These are phyloP conservation scores for Rhopalosiphum maidis DNA, from an alignment of 1,140 invertebrate species.

Conservation along the genomic window DNA sequence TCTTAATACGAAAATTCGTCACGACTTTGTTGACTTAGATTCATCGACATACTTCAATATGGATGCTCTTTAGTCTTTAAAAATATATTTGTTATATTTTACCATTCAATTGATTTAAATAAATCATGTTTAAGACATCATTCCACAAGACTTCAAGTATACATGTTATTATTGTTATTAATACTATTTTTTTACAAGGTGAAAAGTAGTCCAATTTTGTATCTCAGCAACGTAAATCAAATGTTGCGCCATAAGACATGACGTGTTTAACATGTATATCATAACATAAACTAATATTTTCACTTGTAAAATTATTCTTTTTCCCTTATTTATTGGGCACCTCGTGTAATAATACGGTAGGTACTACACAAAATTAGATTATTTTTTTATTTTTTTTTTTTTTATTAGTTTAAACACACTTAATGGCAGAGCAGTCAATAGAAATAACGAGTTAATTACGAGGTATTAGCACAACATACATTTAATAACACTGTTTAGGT, in stretches of 20 bases:
- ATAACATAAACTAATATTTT: not conserved
- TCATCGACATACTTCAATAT: not conserved
- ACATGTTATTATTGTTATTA: not conserved
- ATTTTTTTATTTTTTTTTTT: no score
- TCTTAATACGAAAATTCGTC: slow-evolving; percentile 1
- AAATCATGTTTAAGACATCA: slow-evolving; percentile 5
- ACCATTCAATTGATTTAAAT: slow-evolving; percentile 29
- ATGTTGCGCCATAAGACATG: not conserved
- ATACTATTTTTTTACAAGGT: slow-evolving; percentile 32
- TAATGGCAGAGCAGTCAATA: not conserved
- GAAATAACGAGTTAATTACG: slow-evolving; percentile 16
- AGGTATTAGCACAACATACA: not conserved
- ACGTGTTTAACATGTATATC: not conserved
- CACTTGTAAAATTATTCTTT: not conserved
- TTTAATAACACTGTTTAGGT: not conserved
- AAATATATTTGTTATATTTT: not conserved
- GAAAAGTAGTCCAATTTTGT: slow-evolving; percentile 37
- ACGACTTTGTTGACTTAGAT: slow-evolving; percentile 21
- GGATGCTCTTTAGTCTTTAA: not conserved
- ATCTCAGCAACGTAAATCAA: not conserved
- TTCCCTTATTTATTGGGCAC: not conserved
- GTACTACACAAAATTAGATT: not conserved
- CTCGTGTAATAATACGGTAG: not conserved
- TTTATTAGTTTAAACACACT: not conserved
- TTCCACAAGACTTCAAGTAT: slow-evolving; percentile 4